Conservation (phyloP, 2,113 vertebrate species). For the Spilogale gracilis region DNA sequence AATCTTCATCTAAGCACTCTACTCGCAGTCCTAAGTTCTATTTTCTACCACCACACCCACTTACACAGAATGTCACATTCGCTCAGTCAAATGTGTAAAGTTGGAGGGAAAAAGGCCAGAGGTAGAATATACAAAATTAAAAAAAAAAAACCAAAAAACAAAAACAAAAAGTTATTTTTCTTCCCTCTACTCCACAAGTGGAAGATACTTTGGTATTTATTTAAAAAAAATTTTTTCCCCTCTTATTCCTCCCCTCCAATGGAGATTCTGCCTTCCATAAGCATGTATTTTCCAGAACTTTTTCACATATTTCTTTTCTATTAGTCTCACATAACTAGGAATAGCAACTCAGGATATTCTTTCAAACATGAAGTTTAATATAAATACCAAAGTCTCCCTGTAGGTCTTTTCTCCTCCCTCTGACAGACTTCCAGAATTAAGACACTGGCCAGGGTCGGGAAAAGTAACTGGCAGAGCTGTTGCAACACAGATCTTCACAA, state of each 20-base stretch:
- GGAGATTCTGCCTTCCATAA: background rate
- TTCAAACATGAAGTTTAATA: slow-evolving; percentile 11
- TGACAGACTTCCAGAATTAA: background rate
- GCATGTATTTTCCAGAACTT: background rate
- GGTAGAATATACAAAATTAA: background rate
- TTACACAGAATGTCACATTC: background rate
- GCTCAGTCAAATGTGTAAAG: background rate
- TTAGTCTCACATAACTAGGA: background rate
- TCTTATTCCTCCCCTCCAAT: background rate
- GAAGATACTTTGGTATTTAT: background rate
- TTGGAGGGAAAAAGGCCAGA: background rate
- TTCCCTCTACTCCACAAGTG: background rate
- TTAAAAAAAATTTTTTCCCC: background rate
- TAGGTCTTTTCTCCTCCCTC: background rate
- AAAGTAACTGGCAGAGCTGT: background rate
- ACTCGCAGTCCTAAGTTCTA: background rate
- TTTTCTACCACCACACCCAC: background rate
- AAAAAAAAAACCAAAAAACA: background rate
- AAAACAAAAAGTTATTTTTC: background rate
- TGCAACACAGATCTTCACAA: background rate
- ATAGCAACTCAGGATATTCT: background rate
- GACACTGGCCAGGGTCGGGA: background rate
- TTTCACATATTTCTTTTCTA: background rate
- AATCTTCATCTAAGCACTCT: background rate
- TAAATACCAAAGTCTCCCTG: background rate